These are phyloP conservation scores for Nymphalis polychloros DNA, from an alignment of 2,888 invertebrate species.

Conservation along the genomic window DNA sequence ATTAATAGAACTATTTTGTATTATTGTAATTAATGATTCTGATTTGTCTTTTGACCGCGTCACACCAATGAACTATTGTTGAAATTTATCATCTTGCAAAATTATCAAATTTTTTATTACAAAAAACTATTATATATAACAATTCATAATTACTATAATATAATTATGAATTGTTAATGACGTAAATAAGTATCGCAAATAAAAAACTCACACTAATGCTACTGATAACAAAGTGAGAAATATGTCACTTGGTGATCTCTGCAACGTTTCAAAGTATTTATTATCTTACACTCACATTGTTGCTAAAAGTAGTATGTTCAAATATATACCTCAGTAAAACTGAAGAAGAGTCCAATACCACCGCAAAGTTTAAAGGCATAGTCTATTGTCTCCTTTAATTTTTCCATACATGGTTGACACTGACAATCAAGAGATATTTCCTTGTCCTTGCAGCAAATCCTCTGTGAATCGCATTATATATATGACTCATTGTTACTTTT, in stretches of 20 bases:
- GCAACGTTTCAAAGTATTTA: background rate
- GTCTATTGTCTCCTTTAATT: constrained; percentile 89
- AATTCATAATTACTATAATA: no score
- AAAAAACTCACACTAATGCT: no score
- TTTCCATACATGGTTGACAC: constrained; percentile 88
- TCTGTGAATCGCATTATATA: constrained; percentile 59
- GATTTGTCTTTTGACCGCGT: no score
- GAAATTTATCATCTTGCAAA: no score
- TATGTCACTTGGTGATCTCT: background rate
- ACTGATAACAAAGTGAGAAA: background rate
- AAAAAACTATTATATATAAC: no score
- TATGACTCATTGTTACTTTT: background rate
- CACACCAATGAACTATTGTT: no score
- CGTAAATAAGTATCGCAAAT: no score
- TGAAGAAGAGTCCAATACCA: constrained; percentile 97
- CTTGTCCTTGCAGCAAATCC: constrained; percentile 76
- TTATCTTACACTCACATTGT: background rate
- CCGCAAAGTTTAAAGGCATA: constrained; percentile 95
- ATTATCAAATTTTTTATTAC: no score
- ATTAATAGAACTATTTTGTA: no score
- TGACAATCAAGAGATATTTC: constrained; percentile 70
- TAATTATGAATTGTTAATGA: no score
- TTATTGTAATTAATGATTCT: no score
- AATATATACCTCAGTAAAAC: constrained; percentile 93
- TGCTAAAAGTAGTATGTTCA: background rate